Evolutionary conservation across 2,113 vertebrate genomes (phyloP).

Genomic region (Stegostoma tigrinum): DNA sequence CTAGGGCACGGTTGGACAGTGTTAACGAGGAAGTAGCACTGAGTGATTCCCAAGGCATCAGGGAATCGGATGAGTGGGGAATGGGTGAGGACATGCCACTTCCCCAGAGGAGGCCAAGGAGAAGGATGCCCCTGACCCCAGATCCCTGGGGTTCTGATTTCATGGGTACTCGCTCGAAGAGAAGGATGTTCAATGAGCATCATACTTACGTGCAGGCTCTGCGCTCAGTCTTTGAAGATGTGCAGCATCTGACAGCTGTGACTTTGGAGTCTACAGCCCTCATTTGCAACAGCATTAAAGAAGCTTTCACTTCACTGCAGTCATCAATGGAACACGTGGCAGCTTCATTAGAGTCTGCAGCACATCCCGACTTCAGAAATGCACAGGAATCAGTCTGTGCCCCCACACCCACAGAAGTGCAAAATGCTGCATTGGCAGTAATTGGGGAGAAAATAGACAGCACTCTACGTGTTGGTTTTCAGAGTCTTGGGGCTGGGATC

Average conservation of each 20-base stretch:
- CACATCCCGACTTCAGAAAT: background rate
- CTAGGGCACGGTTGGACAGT: background rate
- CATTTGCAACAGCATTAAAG: conserved; percentile 24
- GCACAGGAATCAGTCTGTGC: background rate
- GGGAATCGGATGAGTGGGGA: background rate
- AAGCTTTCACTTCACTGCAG: conserved; percentile 24
- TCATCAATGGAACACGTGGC: conserved; percentile 12
- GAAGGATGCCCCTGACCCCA: background rate
- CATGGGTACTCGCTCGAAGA: background rate
- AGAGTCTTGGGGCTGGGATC: background rate
- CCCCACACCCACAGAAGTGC: background rate
- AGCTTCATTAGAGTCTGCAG: conserved; percentile 24
- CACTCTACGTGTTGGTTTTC: background rate
- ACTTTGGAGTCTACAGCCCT: conserved; percentile 24
- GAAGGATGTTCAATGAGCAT: background rate
- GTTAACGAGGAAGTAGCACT: background rate
- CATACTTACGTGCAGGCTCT: background rate
- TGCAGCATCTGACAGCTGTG: conserved; percentile 25
- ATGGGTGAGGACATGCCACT: background rate
- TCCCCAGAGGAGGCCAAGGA: background rate
- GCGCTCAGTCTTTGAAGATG: background rate
- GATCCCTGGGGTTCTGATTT: background rate
- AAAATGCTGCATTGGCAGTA: background rate
- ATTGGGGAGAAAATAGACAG: conserved; percentile 20
- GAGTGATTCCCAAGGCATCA: background rate